A percentile compares a stretch with the other conserved stretches of the same genome.
Conservation (phyloP, 2,888 invertebrate species). For the Buathra laborator region DNA sequence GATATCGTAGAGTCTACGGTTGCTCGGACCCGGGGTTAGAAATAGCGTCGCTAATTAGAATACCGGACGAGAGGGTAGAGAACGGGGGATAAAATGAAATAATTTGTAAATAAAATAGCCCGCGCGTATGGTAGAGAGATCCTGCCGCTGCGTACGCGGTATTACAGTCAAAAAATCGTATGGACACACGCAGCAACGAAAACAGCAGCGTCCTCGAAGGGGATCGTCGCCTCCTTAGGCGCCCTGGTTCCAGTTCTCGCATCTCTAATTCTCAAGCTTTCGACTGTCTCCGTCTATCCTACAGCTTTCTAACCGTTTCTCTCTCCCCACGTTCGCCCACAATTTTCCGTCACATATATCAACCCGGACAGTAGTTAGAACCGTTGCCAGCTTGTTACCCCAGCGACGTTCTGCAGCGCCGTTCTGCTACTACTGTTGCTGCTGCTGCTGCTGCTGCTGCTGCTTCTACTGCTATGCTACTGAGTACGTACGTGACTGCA, state of each 20-base stretch:
- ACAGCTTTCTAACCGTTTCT: conserved; percentile 54
- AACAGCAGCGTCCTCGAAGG: conserved; percentile 54
- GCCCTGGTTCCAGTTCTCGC: conserved; percentile 60
- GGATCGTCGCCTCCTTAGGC: conserved; percentile 65
- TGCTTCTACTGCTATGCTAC: conserved; percentile 44
- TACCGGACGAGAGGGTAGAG: conserved; percentile 57
- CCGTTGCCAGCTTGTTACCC: conserved; percentile 85
- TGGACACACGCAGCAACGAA: conserved; percentile 30
- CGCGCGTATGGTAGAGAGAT: neutral
- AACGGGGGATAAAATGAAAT: conserved; percentile 76
- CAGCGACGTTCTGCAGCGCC: conserved; percentile 62
- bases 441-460: conserved; percentile 39
- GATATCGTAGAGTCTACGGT: conserved; percentile 46
- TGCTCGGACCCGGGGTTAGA: conserved; percentile 72
- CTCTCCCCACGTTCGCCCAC: conserved; percentile 78
- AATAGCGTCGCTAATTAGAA: conserved; percentile 82
- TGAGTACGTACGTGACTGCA: conserved; percentile 67
- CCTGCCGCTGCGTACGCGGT: neutral
- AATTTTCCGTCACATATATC: conserved; percentile 85
- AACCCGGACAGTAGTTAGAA: conserved; percentile 84
- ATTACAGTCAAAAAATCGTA: conserved; percentile 32
- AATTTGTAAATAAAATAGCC: conserved; percentile 78
- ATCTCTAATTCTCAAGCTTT: conserved; percentile 65
- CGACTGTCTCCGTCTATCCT: conserved; percentile 32
- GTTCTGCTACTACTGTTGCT: conserved; percentile 41